phyloP scores from a whole-genome alignment of 1,140 invertebrate genomes.

The Cataglyphis hispanica region DNA sequence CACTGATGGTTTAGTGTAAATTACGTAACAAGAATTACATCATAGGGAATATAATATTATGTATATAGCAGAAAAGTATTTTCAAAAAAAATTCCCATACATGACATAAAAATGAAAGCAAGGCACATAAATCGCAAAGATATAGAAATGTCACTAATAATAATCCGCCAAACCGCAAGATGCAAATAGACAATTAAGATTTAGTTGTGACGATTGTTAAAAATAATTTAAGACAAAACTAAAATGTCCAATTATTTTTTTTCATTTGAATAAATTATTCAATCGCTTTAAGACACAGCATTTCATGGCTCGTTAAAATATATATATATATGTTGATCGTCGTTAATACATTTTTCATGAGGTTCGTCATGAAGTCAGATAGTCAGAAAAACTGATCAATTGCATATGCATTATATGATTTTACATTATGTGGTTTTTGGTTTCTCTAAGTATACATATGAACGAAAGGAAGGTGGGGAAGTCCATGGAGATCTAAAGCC shows the following conservation, averaged over 20 bases:
- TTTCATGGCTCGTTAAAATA: not conserved
- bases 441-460: not conserved
- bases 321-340: not conserved
- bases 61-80: slow-evolving; percentile 4
- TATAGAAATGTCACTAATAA: not conserved
- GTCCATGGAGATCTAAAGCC: not conserved
- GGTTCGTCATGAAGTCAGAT: not conserved
- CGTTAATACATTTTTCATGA: not conserved
- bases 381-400: not conserved
- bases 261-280: not conserved
- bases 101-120: slow-evolving; percentile 49
- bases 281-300: not conserved
- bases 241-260: not conserved
- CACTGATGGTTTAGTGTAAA: not conserved
- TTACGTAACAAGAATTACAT: slow-evolving; percentile 29
- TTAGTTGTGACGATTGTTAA: not conserved
- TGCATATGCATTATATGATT: slow-evolving; percentile 14
- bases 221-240: not conserved
- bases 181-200: not conserved
- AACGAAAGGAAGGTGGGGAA: slow-evolving; percentile 21
- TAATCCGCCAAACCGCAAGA: not conserved
- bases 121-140: not conserved
- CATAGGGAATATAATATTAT: not conserved
- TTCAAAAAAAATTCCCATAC: not conserved
- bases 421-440: slow-evolving; percentile 22